Base-by-base conservation (phyloP, 2,797 vertebrate genomes). In the Pteropus rufus region DNA sequence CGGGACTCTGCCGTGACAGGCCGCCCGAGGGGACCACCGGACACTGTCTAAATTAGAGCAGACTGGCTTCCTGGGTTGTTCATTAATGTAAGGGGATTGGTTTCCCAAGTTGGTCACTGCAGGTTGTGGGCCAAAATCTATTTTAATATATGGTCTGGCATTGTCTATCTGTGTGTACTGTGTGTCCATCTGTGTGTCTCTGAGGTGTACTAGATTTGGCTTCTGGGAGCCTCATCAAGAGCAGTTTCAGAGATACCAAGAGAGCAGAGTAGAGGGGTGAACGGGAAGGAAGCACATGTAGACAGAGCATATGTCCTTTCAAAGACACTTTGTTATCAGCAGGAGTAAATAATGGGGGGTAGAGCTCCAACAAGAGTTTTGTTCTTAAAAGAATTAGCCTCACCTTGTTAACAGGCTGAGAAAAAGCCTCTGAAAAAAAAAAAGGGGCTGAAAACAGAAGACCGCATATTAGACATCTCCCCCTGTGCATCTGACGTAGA, bases 11-110 rank as follows among this genome's bases (percentile, higher is more conserved):
- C 67, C 81, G 89, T 69, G 95, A 92, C 95, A 88, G 89, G 83
- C 92, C 58, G 85, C 91, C 94, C 49, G 23, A 64, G 89, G 73
- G 76, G 73, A 91, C 90, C 94, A 84, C 88, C 77, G 77, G 96
- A 94, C 92, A 56, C 96, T 96, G 81, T 96, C 36, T 86, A 60
- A 26, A 46, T 56, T 69, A 41, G 1, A 72, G 54, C 67, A 91
- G 41, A 26, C 39, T 41, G 46, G 23, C 24, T 67, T 93, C 58
- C 52, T 46, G 10, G 16, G 23, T 12, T 39, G 54, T 14, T 56
- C n/a, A 14, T 12, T 69, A 29, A 54, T 36, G 15, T 12, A 54
- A 29, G 16, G 46, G 19, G 29, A 14, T 23, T 36, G 12, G 36
- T 64, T 92, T 92, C 36, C 36, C 31, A 44, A 29, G 12, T 16